phyloP scores from a whole-genome alignment of 2,888 invertebrate species.

The Tromatobia lineatoria region DNA sequence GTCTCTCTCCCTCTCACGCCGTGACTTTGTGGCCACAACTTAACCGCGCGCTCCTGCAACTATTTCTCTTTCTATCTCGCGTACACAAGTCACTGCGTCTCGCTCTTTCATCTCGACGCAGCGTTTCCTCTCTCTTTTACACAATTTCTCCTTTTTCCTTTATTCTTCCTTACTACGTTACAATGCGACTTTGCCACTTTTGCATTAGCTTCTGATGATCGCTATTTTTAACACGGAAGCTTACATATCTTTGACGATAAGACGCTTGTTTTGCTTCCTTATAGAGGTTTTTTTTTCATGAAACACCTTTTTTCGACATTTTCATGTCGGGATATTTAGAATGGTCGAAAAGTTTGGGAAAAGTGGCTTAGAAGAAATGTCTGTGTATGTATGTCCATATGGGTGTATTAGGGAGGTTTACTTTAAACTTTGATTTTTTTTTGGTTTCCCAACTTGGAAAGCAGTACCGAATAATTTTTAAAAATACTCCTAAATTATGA shows the following conservation, averaged over 20 bases:
- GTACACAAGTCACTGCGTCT: not conserved
- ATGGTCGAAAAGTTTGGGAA: too few species aligned
- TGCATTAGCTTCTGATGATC: not conserved
- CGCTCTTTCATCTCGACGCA: constrained; percentile 35
- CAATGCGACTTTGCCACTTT: not conserved
- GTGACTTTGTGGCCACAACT: constrained; percentile 38
- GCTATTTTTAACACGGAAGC: not conserved
- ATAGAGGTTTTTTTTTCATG: too few species aligned
- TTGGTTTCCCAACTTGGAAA: too few species aligned
- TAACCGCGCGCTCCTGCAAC: constrained; percentile 41
- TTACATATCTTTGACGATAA: not conserved
- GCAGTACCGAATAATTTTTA: too few species aligned
- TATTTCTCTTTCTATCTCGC: constrained; percentile 32
- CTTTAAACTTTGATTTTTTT: too few species aligned
- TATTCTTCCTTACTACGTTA: constrained; percentile 25
- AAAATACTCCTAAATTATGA: too few species aligned
- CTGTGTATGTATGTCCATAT: too few species aligned
- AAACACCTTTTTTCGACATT: too few species aligned
- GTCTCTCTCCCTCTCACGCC: constrained; percentile 60
- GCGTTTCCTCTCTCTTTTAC: constrained; percentile 50
- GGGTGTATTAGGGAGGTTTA: too few species aligned
- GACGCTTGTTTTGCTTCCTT: too few species aligned
- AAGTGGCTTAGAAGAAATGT: too few species aligned
- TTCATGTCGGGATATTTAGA: too few species aligned
- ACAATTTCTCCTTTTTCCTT: constrained; percentile 1